Evolutionary conservation across 1,140 invertebrate genomes (phyloP).

Genomic region (Caenorhabditis inopinata): DNA sequence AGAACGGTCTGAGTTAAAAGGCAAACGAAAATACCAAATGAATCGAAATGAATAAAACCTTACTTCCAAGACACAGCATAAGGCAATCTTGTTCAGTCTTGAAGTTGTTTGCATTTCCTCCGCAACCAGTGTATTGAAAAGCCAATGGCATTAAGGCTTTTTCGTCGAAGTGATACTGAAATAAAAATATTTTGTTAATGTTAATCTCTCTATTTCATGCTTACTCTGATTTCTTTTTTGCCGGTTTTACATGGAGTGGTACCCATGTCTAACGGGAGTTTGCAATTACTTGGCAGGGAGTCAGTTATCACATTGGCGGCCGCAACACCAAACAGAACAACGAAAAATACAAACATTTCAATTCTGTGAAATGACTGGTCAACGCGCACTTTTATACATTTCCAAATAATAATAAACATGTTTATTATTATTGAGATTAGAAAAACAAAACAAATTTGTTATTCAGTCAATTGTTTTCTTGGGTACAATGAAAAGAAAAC

Average conservation of each 20-base stretch:
- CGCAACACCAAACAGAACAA: not conserved
- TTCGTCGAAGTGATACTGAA: not conserved
- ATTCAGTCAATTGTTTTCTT: no score
- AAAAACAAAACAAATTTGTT: not conserved
- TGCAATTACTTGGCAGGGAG: not conserved
- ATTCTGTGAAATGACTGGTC: not conserved
- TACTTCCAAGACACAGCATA: not conserved
- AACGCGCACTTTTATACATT: not conserved
- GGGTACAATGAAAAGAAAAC: no score
- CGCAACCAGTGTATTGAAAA: slow-evolving; percentile 1
- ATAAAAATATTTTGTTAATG: no score
- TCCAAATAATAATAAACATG: no score
- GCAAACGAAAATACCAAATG: not conserved
- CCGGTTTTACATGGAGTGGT: not conserved
- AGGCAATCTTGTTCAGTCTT: not conserved
- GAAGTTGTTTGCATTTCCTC: slow-evolving; percentile 4
- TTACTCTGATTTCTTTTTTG: slow-evolving; percentile 6
- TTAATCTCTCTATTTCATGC: no score
- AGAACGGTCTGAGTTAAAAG: no score
- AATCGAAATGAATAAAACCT: not conserved
- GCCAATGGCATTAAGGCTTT: not conserved
- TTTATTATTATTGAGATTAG: no score
- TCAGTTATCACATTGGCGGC: not conserved
- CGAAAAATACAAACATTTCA: not conserved
- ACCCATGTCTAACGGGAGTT: not conserved